Evolutionary conservation across 2,888 invertebrate genomes (phyloP), one percentile per base, ranked within the genome.

Genomic region (Schizotus pectinicornis): DNA sequence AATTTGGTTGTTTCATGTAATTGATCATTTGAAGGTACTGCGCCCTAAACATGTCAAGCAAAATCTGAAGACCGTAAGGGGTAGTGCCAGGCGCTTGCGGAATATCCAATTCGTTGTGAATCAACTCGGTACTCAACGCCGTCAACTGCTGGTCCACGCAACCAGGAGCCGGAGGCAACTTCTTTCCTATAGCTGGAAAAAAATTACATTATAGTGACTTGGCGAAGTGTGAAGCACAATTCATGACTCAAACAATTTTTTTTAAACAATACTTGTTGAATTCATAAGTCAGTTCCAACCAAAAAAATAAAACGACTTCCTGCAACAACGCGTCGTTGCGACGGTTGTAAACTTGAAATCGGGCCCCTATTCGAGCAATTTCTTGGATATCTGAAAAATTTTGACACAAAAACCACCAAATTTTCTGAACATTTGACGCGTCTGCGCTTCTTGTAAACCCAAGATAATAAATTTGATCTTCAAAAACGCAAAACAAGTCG

Each of bases 141-240:
- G 94, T 92, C 57, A 95, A 81, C 67, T 94, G 93, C 77, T 95
- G 94, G 79, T 94, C 95, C 56, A 95, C 92, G 77, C 94, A 94
- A 50, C 95, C 95, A 7, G 94, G 94, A 42, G 94, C 94, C 31
- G 94, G 92, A 35, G 92, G 92, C 63, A 90, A 83, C 77, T 88
- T 89, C 74, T 88, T 88, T 6, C 88, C 86, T 70, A 83, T 82
- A 43, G 85, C 84, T 75, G 63, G 11, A 67, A 68, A 61, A 47
- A 13, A 30, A 6, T 47, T 46, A 14, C 6, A 13, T 9, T 22
- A 22, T 3, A 22, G 22, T 22, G n/a, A 13, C n/a, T 9, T 9
- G 7, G 3, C 7, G n/a, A 12, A 14, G n/a, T n/a, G n/a, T n/a
- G n/a, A n/a, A n/a, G n/a, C n/a, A n/a, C n/a, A n/a, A n/a, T n/a